Evolutionary conservation across 2,888 invertebrate species (phyloP).

Genomic region (Allolobophora icterica): DNA sequence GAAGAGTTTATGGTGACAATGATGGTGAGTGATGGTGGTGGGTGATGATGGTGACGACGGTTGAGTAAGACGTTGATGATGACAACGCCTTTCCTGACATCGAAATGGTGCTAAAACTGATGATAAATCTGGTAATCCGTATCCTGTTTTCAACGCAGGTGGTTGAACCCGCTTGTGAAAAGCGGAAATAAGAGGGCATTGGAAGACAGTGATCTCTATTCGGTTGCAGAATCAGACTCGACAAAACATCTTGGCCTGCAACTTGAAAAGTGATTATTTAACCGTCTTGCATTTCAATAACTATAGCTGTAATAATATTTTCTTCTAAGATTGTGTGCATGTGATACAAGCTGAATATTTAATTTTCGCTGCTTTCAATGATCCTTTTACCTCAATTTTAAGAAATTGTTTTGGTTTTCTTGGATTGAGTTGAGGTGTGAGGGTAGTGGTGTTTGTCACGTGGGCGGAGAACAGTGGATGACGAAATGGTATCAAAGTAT

Average conservation of each 20-base stretch:
- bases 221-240: neutral
- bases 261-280: neutral
- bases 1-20: neutral
- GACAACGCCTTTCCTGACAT: neutral
- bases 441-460: too few species aligned
- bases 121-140: neutral
- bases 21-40: neutral
- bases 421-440: too few species aligned
- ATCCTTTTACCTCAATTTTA: too few species aligned
- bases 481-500: too few species aligned
- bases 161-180: neutral
- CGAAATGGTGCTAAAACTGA: neutral
- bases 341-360: too few species aligned
- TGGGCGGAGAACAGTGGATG: too few species aligned
- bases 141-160: neutral
- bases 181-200: neutral
- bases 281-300: neutral
- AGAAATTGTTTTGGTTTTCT: too few species aligned
- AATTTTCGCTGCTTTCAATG: neutral
- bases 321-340: too few species aligned
- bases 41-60: neutral
- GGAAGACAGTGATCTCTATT: neutral
- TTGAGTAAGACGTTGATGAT: neutral
- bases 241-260: neutral
- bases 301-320: neutral